Evolutionary conservation across 1,140 invertebrate species (phyloP).

Genomic region (Bicyclus anynana): DNA sequence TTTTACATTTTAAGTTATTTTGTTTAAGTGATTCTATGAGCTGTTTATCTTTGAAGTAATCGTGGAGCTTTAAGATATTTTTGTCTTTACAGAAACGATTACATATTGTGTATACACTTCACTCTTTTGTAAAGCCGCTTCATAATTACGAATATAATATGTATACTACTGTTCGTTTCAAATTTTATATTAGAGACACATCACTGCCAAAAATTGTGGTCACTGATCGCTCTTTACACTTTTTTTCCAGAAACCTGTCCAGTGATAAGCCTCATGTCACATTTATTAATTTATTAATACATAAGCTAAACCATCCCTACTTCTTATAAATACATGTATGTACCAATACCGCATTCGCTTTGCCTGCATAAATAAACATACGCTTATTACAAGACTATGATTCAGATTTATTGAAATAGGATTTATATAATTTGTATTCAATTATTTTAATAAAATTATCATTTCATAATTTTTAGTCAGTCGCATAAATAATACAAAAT

Average conservation of each 20-base stretch:
- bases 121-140: background rate
- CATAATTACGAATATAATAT: background rate
- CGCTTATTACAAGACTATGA: background rate
- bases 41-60: background rate
- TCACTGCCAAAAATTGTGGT: slow-evolving; percentile 32
- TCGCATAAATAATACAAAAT: too few species aligned
- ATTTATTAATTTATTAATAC: background rate
- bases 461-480: background rate
- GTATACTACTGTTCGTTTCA: background rate
- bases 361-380: slow-evolving; percentile 5
- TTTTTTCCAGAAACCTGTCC: slow-evolving; percentile 16
- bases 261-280: slow-evolving; percentile 7
- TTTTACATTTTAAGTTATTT: background rate
- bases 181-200: slow-evolving; percentile 21
- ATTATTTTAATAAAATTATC: background rate
- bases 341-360: slow-evolving; percentile 1
- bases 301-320: background rate
- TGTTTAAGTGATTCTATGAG: background rate
- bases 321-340: background rate
- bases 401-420: slow-evolving; percentile 1
- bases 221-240: slow-evolving; percentile 23
- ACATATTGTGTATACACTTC: background rate
- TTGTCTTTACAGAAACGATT: background rate
- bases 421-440: background rate
- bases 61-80: background rate